Percentiles rank a stretch among this genome's conserved stretches.
phyloP scores from a whole-genome alignment of 2,888 invertebrate genomes.

The Molorchus minor region DNA sequence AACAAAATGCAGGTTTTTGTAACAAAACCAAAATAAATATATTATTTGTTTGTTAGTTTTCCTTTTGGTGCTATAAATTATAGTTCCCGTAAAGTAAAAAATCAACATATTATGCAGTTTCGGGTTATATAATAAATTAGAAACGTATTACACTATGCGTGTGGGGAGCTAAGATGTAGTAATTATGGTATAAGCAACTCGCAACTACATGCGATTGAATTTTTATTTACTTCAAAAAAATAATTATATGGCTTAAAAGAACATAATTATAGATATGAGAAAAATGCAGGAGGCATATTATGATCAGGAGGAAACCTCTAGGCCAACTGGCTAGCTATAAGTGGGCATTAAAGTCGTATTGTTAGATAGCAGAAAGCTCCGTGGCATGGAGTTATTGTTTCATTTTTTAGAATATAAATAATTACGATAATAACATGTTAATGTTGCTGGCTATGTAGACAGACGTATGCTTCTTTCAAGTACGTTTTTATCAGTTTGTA shows the following conservation, averaged over 20 bases:
- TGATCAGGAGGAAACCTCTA: not conserved
- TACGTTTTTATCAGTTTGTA: too few species aligned
- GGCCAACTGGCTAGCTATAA: not conserved
- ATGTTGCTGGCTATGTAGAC: not conserved
- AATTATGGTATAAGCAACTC: not conserved
- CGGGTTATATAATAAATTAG: too few species aligned
- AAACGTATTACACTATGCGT: too few species aligned
- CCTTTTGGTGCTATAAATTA: too few species aligned
- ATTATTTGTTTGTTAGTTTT: too few species aligned
- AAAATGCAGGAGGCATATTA: not conserved
- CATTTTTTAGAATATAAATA: not conserved
- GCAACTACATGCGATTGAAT: not conserved
- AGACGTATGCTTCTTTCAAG: not conserved
- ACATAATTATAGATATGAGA: conserved; percentile 1
- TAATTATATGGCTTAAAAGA: conserved; percentile 7
- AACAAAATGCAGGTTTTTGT: too few species aligned
- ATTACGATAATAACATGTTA: not conserved
- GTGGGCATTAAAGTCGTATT: not conserved
- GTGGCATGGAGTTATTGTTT: not conserved
- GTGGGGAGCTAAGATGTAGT: too few species aligned
- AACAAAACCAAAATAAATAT: too few species aligned
- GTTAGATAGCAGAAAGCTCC: not conserved
- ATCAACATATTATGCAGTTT: too few species aligned
- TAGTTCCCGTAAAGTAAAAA: too few species aligned
- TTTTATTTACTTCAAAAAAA: not conserved